phyloP scores from a whole-genome alignment of 1,140 invertebrate species.

The Eumeta japonica region DNA sequence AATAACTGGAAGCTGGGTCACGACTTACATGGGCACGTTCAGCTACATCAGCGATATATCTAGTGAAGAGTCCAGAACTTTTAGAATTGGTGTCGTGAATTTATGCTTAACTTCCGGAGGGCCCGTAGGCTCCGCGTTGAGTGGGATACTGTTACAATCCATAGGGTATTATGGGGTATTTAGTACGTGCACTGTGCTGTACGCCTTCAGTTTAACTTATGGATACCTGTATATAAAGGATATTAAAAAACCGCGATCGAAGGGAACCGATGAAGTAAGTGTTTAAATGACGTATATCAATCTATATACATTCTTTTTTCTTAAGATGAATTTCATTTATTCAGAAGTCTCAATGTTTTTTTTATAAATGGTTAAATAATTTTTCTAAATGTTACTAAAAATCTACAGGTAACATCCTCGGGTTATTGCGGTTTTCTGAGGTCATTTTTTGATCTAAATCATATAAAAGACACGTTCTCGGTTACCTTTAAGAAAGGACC shows the following conservation, averaged over 20 bases:
- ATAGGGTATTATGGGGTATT: constrained; percentile 80
- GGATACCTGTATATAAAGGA: constrained; percentile 66
- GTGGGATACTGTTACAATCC: constrained; percentile 65
- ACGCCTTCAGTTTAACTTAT: constrained; percentile 70
- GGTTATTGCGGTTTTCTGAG: constrained; percentile 27
- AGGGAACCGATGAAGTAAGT: constrained; percentile 25
- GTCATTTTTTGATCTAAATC: constrained; percentile 50
- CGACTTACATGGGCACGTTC: constrained; percentile 84
- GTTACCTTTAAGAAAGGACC: constrained; percentile 51
- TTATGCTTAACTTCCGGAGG: constrained; percentile 75
- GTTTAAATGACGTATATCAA: constrained; percentile 37
- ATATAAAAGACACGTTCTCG: constrained; percentile 41
- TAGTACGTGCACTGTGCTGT: constrained; percentile 66
- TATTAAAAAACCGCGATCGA: constrained; percentile 29
- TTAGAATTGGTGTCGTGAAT: constrained; percentile 81
- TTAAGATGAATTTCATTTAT: not conserved
- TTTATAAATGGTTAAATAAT: no score
- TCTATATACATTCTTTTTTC: not conserved
- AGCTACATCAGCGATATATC: constrained; percentile 88
- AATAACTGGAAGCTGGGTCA: constrained; percentile 79
- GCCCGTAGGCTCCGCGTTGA: constrained; percentile 73
- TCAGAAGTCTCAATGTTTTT: no score
- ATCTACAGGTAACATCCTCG: constrained; percentile 25
- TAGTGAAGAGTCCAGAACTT: constrained; percentile 73
- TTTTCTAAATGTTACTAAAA: constrained; percentile 2